Conservation (phyloP, 2,797 vertebrate species). For the Danio albolineatus region DNA sequence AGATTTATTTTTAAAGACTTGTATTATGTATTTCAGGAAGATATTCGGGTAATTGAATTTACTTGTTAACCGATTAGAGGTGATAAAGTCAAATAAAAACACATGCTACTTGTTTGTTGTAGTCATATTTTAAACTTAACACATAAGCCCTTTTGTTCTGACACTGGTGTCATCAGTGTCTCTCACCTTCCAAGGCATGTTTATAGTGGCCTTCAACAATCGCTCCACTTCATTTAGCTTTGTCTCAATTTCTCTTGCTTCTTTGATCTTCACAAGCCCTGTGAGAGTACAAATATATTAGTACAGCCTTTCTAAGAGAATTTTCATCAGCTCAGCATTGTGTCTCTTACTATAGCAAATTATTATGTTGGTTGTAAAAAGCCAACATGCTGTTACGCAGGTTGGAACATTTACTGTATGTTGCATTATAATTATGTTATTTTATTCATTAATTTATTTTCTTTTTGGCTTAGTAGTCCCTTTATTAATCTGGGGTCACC, state of each 20-base stretch:
- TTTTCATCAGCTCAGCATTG: neutral
- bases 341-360: neutral
- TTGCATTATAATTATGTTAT: too few relatives aligned
- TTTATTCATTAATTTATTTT: too few relatives aligned
- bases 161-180: neutral
- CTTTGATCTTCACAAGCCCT: slow-evolving; percentile 94
- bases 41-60: neutral
- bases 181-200: slow-evolving; percentile 93
- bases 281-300: slow-evolving; percentile 44
- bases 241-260: slow-evolving; percentile 90
- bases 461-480: too few relatives aligned
- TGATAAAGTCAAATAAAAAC: neutral
- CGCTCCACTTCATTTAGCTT: slow-evolving; percentile 95
- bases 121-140: slow-evolving; percentile 2
- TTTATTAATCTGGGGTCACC: too few relatives aligned
- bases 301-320: neutral
- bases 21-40: neutral
- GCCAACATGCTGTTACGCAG: too few relatives aligned
- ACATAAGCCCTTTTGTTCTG: neutral
- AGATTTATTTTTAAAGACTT: neutral
- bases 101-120: neutral
- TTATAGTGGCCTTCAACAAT: slow-evolving; percentile 90
- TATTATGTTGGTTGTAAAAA: too few relatives aligned
- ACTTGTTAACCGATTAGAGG: neutral
- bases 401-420: too few relatives aligned